Evolutionary conservation across 2,113 vertebrate species (phyloP).

Genomic region (Gymnogyps californianus): DNA sequence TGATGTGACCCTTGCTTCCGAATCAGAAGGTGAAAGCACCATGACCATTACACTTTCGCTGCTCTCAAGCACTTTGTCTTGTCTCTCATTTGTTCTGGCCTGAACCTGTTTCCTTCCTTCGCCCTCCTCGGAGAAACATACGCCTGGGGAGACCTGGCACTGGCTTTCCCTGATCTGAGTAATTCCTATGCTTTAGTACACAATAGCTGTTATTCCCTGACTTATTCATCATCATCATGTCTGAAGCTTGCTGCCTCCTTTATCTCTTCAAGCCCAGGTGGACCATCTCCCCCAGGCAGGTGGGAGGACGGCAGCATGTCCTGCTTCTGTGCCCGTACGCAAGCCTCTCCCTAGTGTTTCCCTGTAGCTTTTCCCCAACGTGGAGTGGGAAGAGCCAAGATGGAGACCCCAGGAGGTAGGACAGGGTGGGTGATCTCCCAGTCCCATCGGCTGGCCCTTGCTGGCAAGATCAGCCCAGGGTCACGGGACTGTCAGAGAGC

Average conservation of each 20-base stretch:
- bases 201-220: neutral
- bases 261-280: neutral
- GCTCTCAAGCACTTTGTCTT: neutral
- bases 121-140: neutral
- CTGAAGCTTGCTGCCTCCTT: neutral
- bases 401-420: neutral
- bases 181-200: neutral
- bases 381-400: neutral
- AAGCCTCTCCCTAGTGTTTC: neutral
- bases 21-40: neutral
- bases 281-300: neutral
- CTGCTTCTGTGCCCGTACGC: rapidly evolving
- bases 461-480: neutral
- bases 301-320: neutral
- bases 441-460: neutral
- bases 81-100: neutral
- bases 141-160: neutral
- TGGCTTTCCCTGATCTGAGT: neutral
- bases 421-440: neutral
- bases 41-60: neutral
- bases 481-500: neutral
- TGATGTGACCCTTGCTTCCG: neutral
- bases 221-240: neutral
- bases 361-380: neutral
- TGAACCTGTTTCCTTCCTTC: neutral